These are phyloP conservation scores for Scrobipalpa costella DNA, from an alignment of 2,888 invertebrate species.

Conservation along the genomic window DNA sequence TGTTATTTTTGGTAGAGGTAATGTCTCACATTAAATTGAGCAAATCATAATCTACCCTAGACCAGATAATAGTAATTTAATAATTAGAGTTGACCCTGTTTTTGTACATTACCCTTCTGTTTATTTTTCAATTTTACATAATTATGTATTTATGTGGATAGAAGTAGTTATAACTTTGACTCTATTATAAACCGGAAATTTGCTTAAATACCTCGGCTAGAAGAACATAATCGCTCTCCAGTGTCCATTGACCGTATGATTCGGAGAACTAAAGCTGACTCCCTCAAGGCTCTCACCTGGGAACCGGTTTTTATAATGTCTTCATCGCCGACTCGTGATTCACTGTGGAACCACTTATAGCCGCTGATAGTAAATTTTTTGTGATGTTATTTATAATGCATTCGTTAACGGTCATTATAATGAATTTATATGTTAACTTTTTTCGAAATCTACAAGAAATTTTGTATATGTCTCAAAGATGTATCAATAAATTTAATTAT, in stretches of 20 bases:
- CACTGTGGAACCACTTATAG: slow-evolving; percentile 54
- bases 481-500: no score
- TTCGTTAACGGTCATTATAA: slow-evolving; percentile 27
- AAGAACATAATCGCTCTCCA: slow-evolving; percentile 8
- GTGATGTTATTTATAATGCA: slow-evolving; percentile 36
- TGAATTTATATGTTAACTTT: slow-evolving; percentile 10
- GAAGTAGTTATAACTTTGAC: neutral
- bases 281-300: slow-evolving; percentile 48
- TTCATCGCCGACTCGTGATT: slow-evolving; percentile 68
- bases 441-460: neutral
- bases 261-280: slow-evolving; percentile 47
- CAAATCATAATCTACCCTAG: no score
- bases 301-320: slow-evolving; percentile 76
- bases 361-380: slow-evolving; percentile 43
- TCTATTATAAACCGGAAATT: slow-evolving; percentile 12
- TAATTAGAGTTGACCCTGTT: no score
- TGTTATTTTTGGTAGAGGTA: no score
- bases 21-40: no score
- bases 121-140: neutral
- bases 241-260: slow-evolving; percentile 31
- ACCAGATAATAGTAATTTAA: no score
- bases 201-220: slow-evolving; percentile 15
- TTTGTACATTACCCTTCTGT: no score
- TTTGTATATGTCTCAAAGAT: no score
- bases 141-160: no score